These are phyloP conservation scores for Myrmophylax atrothorax DNA, from an alignment of 2,113 vertebrate species.

Conservation along the genomic window DNA sequence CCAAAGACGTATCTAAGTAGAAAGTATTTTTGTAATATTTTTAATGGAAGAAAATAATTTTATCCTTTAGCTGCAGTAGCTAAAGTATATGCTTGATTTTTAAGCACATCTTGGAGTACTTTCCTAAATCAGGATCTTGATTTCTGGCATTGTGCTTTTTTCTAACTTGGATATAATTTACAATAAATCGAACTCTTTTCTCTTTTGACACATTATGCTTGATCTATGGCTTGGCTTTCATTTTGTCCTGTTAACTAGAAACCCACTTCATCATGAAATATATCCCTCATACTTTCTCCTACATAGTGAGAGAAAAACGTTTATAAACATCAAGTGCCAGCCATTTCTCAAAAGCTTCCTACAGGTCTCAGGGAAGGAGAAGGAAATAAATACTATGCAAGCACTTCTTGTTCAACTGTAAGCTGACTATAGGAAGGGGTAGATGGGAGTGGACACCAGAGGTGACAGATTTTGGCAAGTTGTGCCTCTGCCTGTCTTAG, in stretches of 20 bases:
- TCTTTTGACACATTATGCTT: conserved; percentile 68
- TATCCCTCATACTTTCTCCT: conserved; percentile 70
- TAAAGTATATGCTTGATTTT: neutral
- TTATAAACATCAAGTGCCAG: conserved; percentile 72
- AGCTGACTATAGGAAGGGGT: neutral
- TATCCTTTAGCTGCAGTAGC: neutral
- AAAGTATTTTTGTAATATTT: conserved; percentile 27
- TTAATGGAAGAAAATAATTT: neutral
- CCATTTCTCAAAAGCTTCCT: conserved; percentile 72
- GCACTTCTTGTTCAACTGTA: conserved; percentile 17
- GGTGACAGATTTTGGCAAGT: neutral
- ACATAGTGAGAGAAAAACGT: conserved; percentile 65
- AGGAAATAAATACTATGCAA: conserved; percentile 54
- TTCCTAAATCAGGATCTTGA: conserved; percentile 29
- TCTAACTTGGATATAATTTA: conserved; percentile 59
- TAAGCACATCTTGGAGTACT: neutral
- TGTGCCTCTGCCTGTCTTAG: neutral
- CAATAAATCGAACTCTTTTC: conserved; percentile 72
- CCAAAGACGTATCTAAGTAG: conserved; percentile 8
- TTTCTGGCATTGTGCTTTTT: conserved; percentile 49
- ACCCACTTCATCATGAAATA: conserved; percentile 78
- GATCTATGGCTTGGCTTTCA: conserved; percentile 78
- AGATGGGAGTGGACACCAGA: neutral
- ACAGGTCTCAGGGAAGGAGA: conserved; percentile 14
- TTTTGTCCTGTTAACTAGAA: conserved; percentile 80